Conservation (phyloP, 2,797 vertebrate genomes). For the Mus minutoides region DNA sequence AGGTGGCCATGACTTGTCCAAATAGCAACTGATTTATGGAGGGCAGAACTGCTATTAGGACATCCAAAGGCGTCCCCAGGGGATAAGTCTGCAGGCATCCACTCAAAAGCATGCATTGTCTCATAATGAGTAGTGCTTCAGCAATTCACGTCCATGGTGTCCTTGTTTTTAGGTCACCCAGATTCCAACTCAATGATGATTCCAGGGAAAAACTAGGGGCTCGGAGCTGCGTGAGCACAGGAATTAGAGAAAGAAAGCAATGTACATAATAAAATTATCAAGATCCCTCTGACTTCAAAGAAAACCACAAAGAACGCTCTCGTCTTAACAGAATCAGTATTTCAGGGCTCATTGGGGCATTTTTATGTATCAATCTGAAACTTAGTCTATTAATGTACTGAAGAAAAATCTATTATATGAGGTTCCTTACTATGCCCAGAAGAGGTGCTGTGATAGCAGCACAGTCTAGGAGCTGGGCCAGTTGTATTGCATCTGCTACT, state of each 20-base stretch:
- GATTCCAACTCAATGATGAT: constrained; percentile 41
- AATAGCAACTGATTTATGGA: constrained; percentile 75
- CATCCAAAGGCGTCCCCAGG: constrained; percentile 50
- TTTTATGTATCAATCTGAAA: neutral
- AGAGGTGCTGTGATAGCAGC: rapidly evolving
- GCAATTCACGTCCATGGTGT: constrained; percentile 15
- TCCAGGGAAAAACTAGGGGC: neutral
- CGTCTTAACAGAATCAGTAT: neutral
- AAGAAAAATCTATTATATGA: neutral
- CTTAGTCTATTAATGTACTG: neutral
- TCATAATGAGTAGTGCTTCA: constrained; percentile 59
- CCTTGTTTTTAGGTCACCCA: constrained; percentile 41
- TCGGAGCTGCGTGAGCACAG: neutral
- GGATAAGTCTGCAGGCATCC: neutral
- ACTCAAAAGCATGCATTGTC: constrained; percentile 62
- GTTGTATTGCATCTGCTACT: neutral
- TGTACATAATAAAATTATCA: neutral
- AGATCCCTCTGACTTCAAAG: constrained; percentile 3
- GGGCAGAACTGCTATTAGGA: constrained; percentile 56
- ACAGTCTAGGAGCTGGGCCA: neutral
- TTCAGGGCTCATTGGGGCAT: neutral
- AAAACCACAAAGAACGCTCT: neutral
- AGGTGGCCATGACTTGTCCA: constrained; percentile 56
- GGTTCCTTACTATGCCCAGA: neutral
- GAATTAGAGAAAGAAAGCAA: neutral